A percentile compares a stretch with the other conserved stretches of the same genome.
These are phyloP conservation scores for Fulica atra DNA, from an alignment of 2,113 vertebrate genomes.

Conservation along the genomic window DNA sequence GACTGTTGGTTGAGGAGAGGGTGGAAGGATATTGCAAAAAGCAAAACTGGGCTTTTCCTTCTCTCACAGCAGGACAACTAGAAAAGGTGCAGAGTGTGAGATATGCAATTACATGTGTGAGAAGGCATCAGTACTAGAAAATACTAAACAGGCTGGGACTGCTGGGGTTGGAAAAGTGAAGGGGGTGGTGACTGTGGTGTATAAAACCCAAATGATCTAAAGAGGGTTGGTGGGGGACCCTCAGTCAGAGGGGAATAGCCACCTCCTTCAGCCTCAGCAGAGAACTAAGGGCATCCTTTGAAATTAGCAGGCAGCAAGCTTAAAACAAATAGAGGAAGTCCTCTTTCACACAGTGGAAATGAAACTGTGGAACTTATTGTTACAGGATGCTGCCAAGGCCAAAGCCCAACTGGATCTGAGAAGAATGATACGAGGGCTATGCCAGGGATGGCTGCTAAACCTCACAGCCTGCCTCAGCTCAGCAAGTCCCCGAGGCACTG, in stretches of 20 bases:
- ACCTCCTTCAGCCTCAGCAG: not conserved
- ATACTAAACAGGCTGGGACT: not conserved
- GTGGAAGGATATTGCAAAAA: not conserved
- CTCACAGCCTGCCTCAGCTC: not conserved
- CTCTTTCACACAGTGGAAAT: conserved; percentile 41
- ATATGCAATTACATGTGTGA: not conserved
- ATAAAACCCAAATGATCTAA: not conserved
- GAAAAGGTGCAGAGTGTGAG: not conserved
- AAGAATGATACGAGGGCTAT: not conserved
- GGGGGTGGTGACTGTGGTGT: not conserved
- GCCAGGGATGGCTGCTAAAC: not conserved
- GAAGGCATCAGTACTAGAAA: not conserved
- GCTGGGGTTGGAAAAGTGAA: not conserved
- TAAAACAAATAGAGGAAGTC: conserved; percentile 49
- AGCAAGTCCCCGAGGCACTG: not conserved
- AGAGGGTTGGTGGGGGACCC: not conserved
- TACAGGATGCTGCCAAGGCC: conserved; percentile 8
- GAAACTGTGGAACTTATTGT: not conserved
- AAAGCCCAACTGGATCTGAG: not conserved
- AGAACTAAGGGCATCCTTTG: not conserved
- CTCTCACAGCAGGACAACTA: not conserved
- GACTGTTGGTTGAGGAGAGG: not conserved
- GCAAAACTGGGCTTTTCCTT: not conserved
- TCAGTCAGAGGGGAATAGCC: not conserved
- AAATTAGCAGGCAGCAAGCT: not conserved